Evolutionary conservation across 2,888 invertebrate genomes (phyloP).

Genomic region (Harpalus rubripes): DNA sequence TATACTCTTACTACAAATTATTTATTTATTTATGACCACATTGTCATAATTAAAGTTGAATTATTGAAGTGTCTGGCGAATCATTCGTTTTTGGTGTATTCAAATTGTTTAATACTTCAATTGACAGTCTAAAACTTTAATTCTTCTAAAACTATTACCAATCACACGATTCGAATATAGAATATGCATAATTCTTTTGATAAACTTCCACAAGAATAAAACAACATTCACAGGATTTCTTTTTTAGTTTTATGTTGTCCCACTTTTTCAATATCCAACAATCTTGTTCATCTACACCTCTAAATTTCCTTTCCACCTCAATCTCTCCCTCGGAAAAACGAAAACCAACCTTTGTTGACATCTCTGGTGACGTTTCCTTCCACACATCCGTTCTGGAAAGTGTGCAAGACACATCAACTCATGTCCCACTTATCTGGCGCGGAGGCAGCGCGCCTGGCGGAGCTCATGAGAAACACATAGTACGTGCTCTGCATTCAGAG

Average conservation of each 20-base stretch:
- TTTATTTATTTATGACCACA: no score
- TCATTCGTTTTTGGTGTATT: no score
- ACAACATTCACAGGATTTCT: no score
- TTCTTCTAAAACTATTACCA: no score
- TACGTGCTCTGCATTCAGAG: constrained; percentile 56
- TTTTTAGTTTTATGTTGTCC: background rate
- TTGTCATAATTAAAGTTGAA: no score
- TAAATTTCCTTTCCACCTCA: constrained; percentile 21
- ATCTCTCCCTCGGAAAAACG: background rate
- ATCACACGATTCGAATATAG: no score
- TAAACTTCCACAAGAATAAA: no score
- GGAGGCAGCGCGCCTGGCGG: constrained; percentile 23
- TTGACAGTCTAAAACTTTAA: no score
- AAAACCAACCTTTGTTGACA: constrained; percentile 36
- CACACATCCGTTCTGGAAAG: constrained; percentile 27
- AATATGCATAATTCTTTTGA: no score
- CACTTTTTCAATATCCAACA: background rate
- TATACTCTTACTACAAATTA: no score
- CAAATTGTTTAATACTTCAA: no score
- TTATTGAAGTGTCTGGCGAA: no score
- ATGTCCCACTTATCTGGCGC: constrained; percentile 62
- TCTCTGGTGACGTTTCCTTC: constrained; percentile 28
- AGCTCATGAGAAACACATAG: constrained; percentile 64
- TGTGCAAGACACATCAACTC: constrained; percentile 50
- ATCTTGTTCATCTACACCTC: background rate